Percentiles rank a stretch among this genome's conserved stretches.
phyloP scores from a whole-genome alignment of 2,888 invertebrate genomes.

The Sepiola atlantica region DNA sequence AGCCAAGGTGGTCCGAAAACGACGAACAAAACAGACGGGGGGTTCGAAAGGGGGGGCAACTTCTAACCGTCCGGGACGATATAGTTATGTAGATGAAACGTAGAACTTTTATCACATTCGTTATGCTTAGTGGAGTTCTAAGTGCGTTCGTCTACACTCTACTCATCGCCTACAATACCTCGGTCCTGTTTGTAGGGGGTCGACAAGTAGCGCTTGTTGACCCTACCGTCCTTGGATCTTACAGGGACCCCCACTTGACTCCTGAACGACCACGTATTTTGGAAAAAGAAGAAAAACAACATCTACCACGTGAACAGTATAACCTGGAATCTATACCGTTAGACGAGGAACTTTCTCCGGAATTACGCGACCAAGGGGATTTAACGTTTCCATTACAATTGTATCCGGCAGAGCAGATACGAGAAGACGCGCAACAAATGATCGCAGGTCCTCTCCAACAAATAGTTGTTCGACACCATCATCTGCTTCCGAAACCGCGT shows the following conservation, averaged over 20 bases:
- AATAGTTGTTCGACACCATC: background rate
- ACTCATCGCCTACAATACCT: conserved; percentile 40
- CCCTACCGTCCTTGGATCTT: background rate
- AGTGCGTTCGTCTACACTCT: conserved; percentile 46
- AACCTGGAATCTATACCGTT: background rate
- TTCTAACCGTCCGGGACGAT: conserved; percentile 8
- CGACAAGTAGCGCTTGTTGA: conserved; percentile 4
- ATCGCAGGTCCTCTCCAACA: background rate
- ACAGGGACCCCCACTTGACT: background rate
- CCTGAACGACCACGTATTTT: background rate
- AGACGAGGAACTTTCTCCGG: background rate
- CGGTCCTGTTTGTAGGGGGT: conserved; percentile 33
- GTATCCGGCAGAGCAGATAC: background rate
- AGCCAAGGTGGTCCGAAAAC: conserved; percentile 32
- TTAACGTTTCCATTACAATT: background rate
- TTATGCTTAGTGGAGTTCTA: conserved; percentile 44
- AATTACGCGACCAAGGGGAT: background rate
- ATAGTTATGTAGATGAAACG: conserved; percentile 46
- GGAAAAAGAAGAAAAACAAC: background rate
- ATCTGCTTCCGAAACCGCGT: background rate
- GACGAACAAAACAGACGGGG: background rate
- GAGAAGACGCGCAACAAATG: background rate
- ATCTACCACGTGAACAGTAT: too few species aligned
- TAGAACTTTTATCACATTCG: conserved; percentile 41
- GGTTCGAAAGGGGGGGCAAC: background rate